Conservation (phyloP, 2,888 invertebrate genomes). For the Seira sanloemensis region DNA sequence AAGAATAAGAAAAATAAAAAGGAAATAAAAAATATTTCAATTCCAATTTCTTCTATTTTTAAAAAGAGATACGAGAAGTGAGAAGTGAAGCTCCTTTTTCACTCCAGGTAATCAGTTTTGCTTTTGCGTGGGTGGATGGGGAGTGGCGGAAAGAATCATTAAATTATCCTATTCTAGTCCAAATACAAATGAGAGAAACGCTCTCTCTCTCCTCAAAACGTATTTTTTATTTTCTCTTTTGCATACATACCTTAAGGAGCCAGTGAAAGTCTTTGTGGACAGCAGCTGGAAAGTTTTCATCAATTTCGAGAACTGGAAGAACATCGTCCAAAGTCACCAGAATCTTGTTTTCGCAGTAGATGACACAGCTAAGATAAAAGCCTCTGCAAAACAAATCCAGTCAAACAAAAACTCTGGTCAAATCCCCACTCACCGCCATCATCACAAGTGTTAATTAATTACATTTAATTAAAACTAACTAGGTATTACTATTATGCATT, state of each 20-base stretch:
- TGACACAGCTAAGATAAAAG: constrained; percentile 92
- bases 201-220: background rate
- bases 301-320: constrained; percentile 96
- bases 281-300: constrained; percentile 94
- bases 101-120: too few species aligned
- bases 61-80: too few species aligned
- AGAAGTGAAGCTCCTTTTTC: too few species aligned
- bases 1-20: too few species aligned
- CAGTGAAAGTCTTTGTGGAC: constrained; percentile 96
- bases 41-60: too few species aligned
- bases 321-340: constrained; percentile 98
- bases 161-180: too few species aligned
- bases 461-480: background rate
- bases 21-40: too few species aligned
- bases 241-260: constrained; percentile 93
- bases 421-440: too few species aligned
- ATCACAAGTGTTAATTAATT: background rate
- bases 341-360: constrained; percentile 97
- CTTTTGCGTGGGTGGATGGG: background rate
- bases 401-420: too few species aligned
- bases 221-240: background rate
- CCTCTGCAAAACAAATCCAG: constrained; percentile 81
- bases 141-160: background rate
- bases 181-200: too few species aligned
- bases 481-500: too few species aligned